Base-by-base conservation (phyloP, 2,113 vertebrate genomes). In the Thymallus thymallus region DNA sequence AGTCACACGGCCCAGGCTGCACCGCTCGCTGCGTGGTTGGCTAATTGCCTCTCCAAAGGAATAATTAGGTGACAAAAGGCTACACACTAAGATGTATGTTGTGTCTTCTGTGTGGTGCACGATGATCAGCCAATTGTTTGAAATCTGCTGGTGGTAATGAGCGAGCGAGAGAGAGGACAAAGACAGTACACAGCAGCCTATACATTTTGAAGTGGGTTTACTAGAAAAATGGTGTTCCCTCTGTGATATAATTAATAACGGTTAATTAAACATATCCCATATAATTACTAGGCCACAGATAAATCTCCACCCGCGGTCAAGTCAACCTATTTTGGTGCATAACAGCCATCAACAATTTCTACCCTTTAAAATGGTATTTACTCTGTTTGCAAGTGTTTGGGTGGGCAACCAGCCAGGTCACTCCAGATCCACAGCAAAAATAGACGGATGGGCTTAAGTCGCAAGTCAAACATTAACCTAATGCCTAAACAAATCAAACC, bases 41-140 rank as follows among this genome's bases (percentile, higher is more conserved):
- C 73, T 93, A 93, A 92, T 94, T 92, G 86, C 73, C 64, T 92
- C 87, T 89, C 86, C 90, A 78, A 84, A 92, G 83, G 64, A 93
- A 89, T 83, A 89, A 89, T 92, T 91, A 89, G 29, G 74, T 90
- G 86, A 91, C 82, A 88, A 92, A 90, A 46, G 30, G 79, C 75
- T 75, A 35, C 72, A 72, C 9, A 80, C 63, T 68, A 79, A 88
- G 82, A 87, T 84, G 60, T 86, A 88, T 87, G 85, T 74, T 66
- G 22, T 76, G 80, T 88, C 74, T 79, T 83, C 60, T 73, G 77
- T 76, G 80, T 76, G 80, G 74, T 80, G 83, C 74, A 32, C 73
- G 22, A 14, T 68, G 80, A 73, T 5, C 18, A 9, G 70, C 85
- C 88, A 88, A 89, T 91, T 82, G 82, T 89, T 88, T 85, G 67